Evolutionary conservation across 2,888 invertebrate species (phyloP), one percentile per base, ranked within the genome.

Genomic region (Myopa tessellatipennis): DNA sequence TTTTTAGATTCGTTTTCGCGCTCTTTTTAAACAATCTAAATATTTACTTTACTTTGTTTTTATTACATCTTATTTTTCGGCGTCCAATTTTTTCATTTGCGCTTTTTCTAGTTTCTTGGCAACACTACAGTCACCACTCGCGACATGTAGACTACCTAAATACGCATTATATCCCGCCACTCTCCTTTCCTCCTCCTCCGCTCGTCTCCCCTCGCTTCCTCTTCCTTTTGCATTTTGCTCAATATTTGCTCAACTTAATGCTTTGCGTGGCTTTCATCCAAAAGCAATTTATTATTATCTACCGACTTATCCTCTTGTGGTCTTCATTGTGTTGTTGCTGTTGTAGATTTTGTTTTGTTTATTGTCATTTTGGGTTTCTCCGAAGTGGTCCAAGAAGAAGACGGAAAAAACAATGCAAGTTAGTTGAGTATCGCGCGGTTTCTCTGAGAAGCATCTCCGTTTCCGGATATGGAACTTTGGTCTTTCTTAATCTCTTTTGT

Each of bases 281-380:
- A 72, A 60, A 58, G 72, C 72, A 34, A 72, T 72, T 72, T 60
- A 72, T 72, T 72, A 72, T 40, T 60, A 60, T 72, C 72, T 72
- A 18, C 72, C 72, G 38, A 12, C 7, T 72, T 72, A 72, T 72
- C 38, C 7, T n/a, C 26, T 69, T 18, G 69, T 50, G 40, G 45
- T 69, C 18, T 40, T 52, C 45, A 45, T 16, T 69, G 50, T 50
- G 61, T 61, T 61, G 61, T 61, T 61, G 61, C 4, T 58, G 58
- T 58, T 58, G 18, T 58, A 2, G 58, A 10, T 58, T 58, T 12
- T 14, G 12, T 58, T 58, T 58, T 58, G 58, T 12, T 58, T n/a
- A 58, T n/a, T 58, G 16, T 58, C 58, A 45, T 45, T 45, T 45
- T 10, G 2, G 45, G 45, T 6, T 45, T 45, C 10, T 45, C 45